Conservation (phyloP, 2,888 invertebrate genomes). For the Choristoneura rosaceana region DNA sequence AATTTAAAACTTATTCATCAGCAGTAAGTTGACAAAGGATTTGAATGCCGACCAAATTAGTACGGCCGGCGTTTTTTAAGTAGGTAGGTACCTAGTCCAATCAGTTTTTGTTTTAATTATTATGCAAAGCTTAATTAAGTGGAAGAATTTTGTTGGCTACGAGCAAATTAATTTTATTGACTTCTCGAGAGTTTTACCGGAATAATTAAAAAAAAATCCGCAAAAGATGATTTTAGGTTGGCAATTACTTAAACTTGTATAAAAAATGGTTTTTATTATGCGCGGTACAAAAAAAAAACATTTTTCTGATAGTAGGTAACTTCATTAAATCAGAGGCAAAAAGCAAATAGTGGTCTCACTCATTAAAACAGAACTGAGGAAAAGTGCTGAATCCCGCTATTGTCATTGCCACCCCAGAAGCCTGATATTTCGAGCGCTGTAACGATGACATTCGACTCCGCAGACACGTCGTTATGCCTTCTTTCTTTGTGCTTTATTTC, state of each 20-base stretch:
- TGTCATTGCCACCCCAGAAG: constrained; percentile 23
- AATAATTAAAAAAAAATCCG: neutral
- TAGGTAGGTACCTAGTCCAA: constrained; percentile 49
- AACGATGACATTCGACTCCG: constrained; percentile 39
- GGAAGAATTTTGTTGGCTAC: constrained; percentile 64
- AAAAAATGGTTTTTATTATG: neutral
- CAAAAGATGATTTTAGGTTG: neutral
- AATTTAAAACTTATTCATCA: constrained; percentile 46
- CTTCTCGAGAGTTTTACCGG: constrained; percentile 46
- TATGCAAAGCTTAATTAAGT: constrained; percentile 80
- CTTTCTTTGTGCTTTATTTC: constrained; percentile 36
- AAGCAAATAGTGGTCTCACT: constrained; percentile 29
- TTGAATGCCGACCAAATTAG: constrained; percentile 72
- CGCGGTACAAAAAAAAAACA: neutral
- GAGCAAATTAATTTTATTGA: constrained; percentile 62
- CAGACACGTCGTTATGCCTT: constrained; percentile 33
- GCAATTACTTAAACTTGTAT: neutral
- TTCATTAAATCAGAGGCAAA: constrained; percentile 14
- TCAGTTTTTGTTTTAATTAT: constrained; percentile 68
- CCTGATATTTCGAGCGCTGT: constrained; percentile 37
- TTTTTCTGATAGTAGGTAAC: neutral
- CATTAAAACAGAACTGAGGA: constrained; percentile 35
- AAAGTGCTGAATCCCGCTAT: constrained; percentile 33
- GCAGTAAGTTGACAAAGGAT: constrained; percentile 67
- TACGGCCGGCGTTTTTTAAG: constrained; percentile 67